A percentile compares a stretch with the other conserved stretches of the same genome.
phyloP scores from a whole-genome alignment of 2,797 vertebrate genomes.

The Petrocephalus schoutedeni region DNA sequence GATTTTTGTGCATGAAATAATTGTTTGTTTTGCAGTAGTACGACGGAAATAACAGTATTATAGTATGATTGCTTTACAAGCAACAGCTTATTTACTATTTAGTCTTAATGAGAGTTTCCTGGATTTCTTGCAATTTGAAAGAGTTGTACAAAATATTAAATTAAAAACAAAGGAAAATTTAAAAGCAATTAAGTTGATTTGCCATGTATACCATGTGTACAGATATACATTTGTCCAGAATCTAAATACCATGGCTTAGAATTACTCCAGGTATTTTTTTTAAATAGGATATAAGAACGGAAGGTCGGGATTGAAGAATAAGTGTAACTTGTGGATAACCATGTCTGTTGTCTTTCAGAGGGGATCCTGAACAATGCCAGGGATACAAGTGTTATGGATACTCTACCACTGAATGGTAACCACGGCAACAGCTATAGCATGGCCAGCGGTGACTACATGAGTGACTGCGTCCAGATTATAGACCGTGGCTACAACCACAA shows the following conservation, averaged over 20 bases:
- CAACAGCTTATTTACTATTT: background rate
- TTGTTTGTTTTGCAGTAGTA: background rate
- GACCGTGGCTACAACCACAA: constrained; percentile 91
- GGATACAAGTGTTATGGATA: constrained; percentile 99
- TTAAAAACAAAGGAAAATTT: background rate
- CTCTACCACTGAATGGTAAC: constrained; percentile 99
- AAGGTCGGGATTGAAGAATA: background rate
- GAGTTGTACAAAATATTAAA: background rate
- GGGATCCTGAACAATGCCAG: constrained; percentile 99
- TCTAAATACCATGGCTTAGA: background rate
- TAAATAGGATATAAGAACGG: background rate
- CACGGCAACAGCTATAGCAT: constrained; percentile 98
- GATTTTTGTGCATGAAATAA: background rate
- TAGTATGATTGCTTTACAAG: background rate
- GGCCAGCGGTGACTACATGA: constrained; percentile 92
- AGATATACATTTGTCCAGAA: background rate
- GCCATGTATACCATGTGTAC: background rate
- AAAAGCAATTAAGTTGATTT: background rate
- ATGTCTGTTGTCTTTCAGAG: constrained; percentile 81
- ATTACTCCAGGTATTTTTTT: background rate
- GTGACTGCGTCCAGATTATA: constrained; percentile 97
- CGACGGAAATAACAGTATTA: background rate
- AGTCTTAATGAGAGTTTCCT: background rate
- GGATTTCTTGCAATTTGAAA: background rate
- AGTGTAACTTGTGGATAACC: constrained; percentile 1